A percentile compares a stretch with the other conserved stretches of the same genome.
phyloP scores from a whole-genome alignment of 2,113 vertebrate genomes.

The Phrynocephalus versicolor region DNA sequence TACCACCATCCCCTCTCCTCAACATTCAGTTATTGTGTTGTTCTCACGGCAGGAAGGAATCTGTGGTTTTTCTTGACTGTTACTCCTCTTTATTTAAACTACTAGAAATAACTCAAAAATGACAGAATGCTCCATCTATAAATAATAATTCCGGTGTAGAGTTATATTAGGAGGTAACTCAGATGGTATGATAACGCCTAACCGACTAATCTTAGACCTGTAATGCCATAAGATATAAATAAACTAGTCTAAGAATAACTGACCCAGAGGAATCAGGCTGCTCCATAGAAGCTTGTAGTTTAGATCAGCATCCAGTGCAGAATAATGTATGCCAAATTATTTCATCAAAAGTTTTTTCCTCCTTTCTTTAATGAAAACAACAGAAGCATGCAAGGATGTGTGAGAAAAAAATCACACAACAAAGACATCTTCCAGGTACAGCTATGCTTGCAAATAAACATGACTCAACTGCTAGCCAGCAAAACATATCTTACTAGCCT shows the following conservation, averaged over 20 bases:
- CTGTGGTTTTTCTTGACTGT: slow-evolving; percentile 81
- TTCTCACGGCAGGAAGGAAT: slow-evolving; percentile 84
- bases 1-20: slow-evolving; percentile 61
- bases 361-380: not conserved
- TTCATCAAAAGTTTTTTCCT: slow-evolving; percentile 7
- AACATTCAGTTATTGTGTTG: slow-evolving; percentile 77
- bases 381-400: not conserved
- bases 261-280: slow-evolving; percentile 94
- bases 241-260: slow-evolving; percentile 97
- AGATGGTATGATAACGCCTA: slow-evolving; percentile 97
- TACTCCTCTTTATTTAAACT: slow-evolving; percentile 81
- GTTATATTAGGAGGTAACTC: slow-evolving; percentile 93
- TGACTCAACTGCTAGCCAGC: not conserved
- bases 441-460: not conserved
- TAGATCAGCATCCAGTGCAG: slow-evolving; percentile 60
- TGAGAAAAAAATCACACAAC: not conserved
- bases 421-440: not conserved
- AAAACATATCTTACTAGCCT: not conserved
- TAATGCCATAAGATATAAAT: slow-evolving; percentile 98
- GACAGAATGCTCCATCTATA: slow-evolving; percentile 88
- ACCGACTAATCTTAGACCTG: slow-evolving; percentile 97
- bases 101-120: slow-evolving; percentile 89
- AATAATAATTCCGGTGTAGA: slow-evolving; percentile 91
- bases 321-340: slow-evolving; percentile 40
- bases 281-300: slow-evolving; percentile 65